A percentile compares a stretch with the other conserved stretches of the same genome.
phyloP scores from a whole-genome alignment of 2,888 invertebrate genomes.

The Himalopsyche kuldschensis region DNA sequence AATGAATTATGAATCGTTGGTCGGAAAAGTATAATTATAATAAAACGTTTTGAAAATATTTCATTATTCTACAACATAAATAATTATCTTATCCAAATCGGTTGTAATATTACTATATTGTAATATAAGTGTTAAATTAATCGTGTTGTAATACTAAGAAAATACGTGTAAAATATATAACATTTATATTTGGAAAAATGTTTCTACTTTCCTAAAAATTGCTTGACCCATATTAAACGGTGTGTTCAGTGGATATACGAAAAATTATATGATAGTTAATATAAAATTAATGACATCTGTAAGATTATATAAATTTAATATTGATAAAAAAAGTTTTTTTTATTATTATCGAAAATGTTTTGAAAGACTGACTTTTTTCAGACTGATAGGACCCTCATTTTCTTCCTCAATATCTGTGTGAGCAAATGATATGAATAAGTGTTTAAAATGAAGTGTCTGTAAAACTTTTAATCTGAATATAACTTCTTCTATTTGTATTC shows the following conservation, averaged over 20 bases:
- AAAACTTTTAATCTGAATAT: too few species aligned
- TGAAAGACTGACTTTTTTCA: not conserved
- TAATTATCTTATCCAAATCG: too few species aligned
- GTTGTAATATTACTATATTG: too few species aligned
- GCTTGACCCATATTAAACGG: not conserved
- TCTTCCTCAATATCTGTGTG: not conserved
- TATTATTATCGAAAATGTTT: not conserved
- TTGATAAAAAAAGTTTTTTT: not conserved
- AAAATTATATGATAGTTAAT: not conserved
- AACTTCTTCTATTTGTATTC: too few species aligned
- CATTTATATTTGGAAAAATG: not conserved
- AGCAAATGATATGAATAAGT: not conserved
- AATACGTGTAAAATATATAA: not conserved
- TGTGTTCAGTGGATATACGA: not conserved
- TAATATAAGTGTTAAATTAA: too few species aligned
- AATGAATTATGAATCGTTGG: too few species aligned
- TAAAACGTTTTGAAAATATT: too few species aligned
- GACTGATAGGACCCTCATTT: not conserved
- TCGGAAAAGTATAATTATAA: too few species aligned
- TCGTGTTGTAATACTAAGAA: too few species aligned
- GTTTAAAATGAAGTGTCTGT: not conserved
- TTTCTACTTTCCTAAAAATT: not conserved
- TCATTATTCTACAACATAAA: too few species aligned
- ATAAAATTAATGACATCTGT: not conserved
- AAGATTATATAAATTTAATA: not conserved